phyloP scores from a whole-genome alignment of 2,797 vertebrate species.

The Lepilemur septentrionalis region DNA sequence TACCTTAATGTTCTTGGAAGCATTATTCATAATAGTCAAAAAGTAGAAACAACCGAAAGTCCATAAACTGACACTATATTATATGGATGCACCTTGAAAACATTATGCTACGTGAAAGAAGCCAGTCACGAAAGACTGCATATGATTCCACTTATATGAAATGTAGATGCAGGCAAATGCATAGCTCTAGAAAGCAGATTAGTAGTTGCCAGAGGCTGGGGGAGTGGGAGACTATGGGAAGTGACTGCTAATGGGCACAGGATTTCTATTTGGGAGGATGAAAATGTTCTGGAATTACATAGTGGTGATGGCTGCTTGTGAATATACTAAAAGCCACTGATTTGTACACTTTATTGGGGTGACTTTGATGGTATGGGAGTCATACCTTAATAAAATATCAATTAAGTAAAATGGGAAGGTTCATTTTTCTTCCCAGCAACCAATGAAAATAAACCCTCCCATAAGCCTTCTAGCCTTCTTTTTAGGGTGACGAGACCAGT shows the following conservation, averaged over 20 bases:
- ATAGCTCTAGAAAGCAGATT: neutral
- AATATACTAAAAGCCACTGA: slow-evolving; percentile 30
- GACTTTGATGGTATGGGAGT: neutral
- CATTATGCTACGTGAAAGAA: slow-evolving; percentile 25
- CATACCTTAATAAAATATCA: slow-evolving; percentile 38
- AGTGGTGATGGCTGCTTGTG: neutral
- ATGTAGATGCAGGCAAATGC: neutral
- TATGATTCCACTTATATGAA: neutral
- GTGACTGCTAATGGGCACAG: neutral
- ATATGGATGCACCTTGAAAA: neutral
- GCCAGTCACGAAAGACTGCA: neutral
- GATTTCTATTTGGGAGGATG: neutral
- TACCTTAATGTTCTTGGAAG: neutral
- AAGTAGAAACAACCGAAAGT: neutral
- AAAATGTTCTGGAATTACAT: slow-evolving; percentile 20
- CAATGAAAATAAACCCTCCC: slow-evolving; percentile 5
- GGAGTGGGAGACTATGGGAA: neutral
- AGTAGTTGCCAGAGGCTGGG: neutral
- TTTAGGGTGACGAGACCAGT: neutral
- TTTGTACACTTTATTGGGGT: neutral
- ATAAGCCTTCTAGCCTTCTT: neutral
- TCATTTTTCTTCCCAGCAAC: neutral
- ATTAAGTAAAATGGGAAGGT: neutral
- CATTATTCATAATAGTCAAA: neutral
- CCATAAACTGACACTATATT: neutral